Percentiles rank a stretch among this genome's conserved stretches.
Conservation (phyloP, 2,888 invertebrate genomes). For the Spisula solida region DNA sequence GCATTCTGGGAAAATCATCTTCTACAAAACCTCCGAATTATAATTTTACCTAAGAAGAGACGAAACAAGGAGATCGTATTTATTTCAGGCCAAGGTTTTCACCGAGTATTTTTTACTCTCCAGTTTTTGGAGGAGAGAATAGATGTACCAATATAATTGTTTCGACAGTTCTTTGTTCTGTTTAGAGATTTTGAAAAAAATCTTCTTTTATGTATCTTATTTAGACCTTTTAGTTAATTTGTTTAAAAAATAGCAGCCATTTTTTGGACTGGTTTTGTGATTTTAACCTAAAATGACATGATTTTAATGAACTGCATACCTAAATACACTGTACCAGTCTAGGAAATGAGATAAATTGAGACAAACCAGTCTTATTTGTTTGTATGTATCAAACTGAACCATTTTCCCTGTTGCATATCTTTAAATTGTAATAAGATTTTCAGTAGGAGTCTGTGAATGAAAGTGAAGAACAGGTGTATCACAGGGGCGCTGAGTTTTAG, state of each 20-base stretch:
- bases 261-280: background rate
- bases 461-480: background rate
- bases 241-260: background rate
- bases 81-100: background rate
- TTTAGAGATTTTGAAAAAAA: background rate
- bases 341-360: background rate
- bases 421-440: background rate
- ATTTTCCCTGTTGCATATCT: background rate
- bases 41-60: background rate
- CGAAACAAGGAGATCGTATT: background rate
- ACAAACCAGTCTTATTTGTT: background rate
- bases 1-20: background rate
- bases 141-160: conserved; percentile 2
- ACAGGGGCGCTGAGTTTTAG: background rate
- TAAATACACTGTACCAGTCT: background rate
- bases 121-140: background rate
- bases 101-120: background rate
- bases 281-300: background rate
- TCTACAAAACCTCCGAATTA: background rate
- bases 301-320: conserved; percentile 19
- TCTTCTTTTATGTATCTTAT: background rate
- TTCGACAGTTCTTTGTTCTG: conserved; percentile 11
- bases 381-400: conserved; percentile 4
- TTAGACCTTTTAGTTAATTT: background rate
- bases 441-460: background rate